Conservation (phyloP, 1,140 invertebrate species). For the Ostrea denselamellosa region DNA sequence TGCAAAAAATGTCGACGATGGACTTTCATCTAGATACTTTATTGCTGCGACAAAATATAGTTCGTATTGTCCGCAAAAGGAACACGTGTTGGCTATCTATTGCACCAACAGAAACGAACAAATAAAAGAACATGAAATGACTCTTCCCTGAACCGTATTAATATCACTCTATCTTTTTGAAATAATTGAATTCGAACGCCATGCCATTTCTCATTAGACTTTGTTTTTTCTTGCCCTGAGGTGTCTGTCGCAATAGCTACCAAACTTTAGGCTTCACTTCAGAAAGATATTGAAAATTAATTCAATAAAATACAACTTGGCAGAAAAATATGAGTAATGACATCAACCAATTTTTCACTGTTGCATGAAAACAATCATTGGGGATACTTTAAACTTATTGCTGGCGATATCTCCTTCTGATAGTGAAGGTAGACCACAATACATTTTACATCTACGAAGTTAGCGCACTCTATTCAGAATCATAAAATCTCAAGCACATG, state of each 20-base stretch:
- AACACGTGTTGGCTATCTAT: slow-evolving; percentile 18
- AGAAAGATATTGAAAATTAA: slow-evolving; percentile 40
- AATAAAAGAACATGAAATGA: slow-evolving; percentile 1
- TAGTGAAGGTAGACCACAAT: no score
- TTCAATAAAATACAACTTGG: slow-evolving; percentile 38
- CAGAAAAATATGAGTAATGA: slow-evolving; percentile 40
- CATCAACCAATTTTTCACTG: slow-evolving; percentile 13
- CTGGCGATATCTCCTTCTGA: no score
- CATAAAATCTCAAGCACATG: background rate
- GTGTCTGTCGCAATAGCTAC: slow-evolving; percentile 25
- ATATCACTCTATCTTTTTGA: slow-evolving; percentile 40
- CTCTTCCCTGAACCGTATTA: slow-evolving; percentile 19
- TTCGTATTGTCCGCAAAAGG: background rate
- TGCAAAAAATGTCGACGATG: background rate
- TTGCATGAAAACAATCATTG: slow-evolving; percentile 20
- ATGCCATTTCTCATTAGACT: slow-evolving; percentile 30
- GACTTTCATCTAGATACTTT: background rate
- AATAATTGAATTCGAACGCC: slow-evolving; percentile 35
- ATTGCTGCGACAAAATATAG: background rate
- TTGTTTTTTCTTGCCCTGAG: slow-evolving; percentile 4
- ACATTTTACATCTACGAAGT: no score
- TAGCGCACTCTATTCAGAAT: background rate
- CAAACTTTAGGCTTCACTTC: slow-evolving; percentile 34
- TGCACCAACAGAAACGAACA: slow-evolving; percentile 19
- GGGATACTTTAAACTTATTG: background rate